Conservation (phyloP, 2,888 invertebrate genomes). For the Argyresthia goedartella region DNA sequence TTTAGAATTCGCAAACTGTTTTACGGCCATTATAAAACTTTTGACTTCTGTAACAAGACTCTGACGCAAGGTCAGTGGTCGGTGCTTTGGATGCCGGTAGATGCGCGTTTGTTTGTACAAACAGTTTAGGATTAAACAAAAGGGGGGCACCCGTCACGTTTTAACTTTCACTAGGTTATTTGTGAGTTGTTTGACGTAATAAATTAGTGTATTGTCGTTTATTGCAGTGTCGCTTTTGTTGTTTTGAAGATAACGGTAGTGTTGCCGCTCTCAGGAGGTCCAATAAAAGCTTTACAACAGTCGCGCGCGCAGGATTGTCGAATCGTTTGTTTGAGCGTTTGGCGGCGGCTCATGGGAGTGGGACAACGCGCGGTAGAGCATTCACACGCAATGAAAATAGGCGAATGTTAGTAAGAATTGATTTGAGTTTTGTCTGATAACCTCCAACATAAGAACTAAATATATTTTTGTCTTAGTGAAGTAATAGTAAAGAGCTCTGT, state of each 20-base stretch:
- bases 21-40: conserved; percentile 38
- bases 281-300: conserved; percentile 36
- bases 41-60: conserved; percentile 45
- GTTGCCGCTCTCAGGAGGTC: conserved; percentile 39
- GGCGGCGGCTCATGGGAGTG: conserved; percentile 37
- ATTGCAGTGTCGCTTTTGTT: conserved; percentile 36
- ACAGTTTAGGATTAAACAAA: conserved; percentile 3
- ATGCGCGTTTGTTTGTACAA: neutral
- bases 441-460: no score
- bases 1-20: conserved; percentile 45
- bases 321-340: conserved; percentile 30
- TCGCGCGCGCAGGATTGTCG: conserved; percentile 36
- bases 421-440: no score
- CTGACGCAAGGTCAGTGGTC: neutral
- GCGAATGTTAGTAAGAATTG: no score
- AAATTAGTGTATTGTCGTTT: conserved; percentile 44
- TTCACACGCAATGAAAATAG: conserved; percentile 37
- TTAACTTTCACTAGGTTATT: conserved; percentile 63
- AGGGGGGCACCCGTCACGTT: conserved; percentile 8
- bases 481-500: no score
- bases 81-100: neutral
- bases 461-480: no score
- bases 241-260: conserved; percentile 56
- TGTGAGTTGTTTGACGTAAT: conserved; percentile 43
- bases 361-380: conserved; percentile 27